Evolutionary conservation across 2,888 invertebrate species (phyloP).

Genomic region (Sympetrum striolatum): DNA sequence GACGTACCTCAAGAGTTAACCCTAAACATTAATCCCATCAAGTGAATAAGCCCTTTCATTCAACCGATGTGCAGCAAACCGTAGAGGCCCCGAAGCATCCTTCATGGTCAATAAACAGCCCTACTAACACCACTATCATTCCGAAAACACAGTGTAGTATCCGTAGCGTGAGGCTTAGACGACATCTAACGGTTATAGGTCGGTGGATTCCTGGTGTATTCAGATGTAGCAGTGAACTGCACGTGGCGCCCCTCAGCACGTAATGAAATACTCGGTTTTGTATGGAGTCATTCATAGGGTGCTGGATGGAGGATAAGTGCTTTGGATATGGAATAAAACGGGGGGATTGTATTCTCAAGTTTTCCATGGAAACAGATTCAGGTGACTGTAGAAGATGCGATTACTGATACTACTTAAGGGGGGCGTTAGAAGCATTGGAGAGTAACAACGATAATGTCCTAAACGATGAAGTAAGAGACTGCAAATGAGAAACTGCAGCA

Average conservation of each 20-base stretch:
- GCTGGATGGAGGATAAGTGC: background rate
- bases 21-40: no score
- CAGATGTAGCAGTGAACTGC: background rate
- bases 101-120: no score
- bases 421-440: background rate
- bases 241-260: background rate
- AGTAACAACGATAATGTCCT: background rate
- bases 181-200: background rate
- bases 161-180: background rate
- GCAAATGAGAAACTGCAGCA: background rate
- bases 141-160: background rate
- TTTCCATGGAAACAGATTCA: background rate
- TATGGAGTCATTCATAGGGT: background rate
- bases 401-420: background rate
- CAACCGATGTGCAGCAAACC: no score
- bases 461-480: background rate
- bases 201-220: background rate
- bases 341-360: background rate
- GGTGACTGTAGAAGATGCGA: background rate
- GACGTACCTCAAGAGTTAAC: no score
- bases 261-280: background rate
- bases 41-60: no score
- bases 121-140: no score
- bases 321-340: background rate
- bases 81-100: no score